phyloP scores from a whole-genome alignment of 2,797 vertebrate species.

The Rhinophrynus dorsalis region DNA sequence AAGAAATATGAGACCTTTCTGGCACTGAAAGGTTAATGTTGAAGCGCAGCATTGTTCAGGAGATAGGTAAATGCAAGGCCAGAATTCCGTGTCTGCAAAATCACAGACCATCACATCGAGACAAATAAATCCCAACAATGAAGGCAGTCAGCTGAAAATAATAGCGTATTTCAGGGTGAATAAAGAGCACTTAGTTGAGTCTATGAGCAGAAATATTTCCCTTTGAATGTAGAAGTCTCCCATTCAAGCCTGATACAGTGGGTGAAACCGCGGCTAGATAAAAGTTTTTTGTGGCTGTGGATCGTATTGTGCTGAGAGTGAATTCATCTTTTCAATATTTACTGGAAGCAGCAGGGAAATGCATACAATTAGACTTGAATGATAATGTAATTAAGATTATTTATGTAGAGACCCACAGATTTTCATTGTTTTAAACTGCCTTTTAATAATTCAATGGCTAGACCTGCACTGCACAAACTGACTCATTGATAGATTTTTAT shows the following conservation, averaged over 20 bases:
- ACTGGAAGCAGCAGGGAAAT: conserved; percentile 21
- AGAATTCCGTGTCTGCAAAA: conserved; percentile 27
- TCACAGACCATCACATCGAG: conserved; percentile 10
- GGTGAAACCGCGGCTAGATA: conserved; percentile 26
- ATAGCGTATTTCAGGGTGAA: conserved; percentile 45
- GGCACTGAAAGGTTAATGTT: no score
- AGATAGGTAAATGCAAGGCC: conserved; percentile 38
- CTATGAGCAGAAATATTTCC: conserved; percentile 33
- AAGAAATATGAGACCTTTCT: no score
- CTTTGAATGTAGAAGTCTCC: conserved; percentile 23
- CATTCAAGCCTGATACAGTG: not conserved
- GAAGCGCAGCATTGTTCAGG: conserved; percentile 17
- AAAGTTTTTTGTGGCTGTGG: conserved; percentile 4
- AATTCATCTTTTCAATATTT: conserved; percentile 21
- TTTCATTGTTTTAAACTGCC: conserved; percentile 17
- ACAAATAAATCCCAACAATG: conserved; percentile 45
- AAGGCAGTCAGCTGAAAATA: conserved; percentile 40
- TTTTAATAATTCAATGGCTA: conserved; percentile 36
- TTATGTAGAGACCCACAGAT: conserved; percentile 5
- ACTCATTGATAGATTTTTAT: no score
- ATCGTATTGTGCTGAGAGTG: not conserved
- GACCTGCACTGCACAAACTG: no score
- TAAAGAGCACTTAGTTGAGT: conserved; percentile 38
- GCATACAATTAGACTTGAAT: conserved; percentile 16
- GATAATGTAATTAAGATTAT: conserved; percentile 9